Evolutionary conservation across 2,797 vertebrate species (phyloP).

Genomic region (Lycodopsis pacificus): DNA sequence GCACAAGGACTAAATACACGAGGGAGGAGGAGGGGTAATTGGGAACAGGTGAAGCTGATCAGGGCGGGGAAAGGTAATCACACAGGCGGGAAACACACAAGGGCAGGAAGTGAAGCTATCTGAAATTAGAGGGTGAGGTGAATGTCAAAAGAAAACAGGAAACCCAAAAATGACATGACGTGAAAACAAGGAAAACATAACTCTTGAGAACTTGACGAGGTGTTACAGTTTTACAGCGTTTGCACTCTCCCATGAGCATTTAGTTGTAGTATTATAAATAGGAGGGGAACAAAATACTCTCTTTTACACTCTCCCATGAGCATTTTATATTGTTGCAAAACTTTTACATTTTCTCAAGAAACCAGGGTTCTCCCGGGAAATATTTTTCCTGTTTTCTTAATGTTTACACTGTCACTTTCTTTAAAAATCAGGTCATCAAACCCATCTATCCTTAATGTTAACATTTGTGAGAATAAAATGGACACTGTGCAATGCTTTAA

Average conservation of each 20-base stretch:
- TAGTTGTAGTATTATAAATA: background rate
- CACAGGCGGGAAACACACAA: background rate
- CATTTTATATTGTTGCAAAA: background rate
- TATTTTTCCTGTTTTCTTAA: background rate
- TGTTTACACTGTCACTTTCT: slow-evolving; percentile 5
- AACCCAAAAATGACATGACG: background rate
- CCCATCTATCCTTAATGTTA: background rate
- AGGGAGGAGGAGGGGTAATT: too few species aligned
- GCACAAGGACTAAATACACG: too few species aligned
- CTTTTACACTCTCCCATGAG: background rate
- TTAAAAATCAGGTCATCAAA: background rate
- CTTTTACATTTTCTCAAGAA: background rate
- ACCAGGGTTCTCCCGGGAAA: background rate
- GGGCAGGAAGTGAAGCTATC: background rate
- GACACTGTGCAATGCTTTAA: background rate
- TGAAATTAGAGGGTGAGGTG: background rate
- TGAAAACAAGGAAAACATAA: too few species aligned
- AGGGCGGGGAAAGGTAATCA: too few species aligned
- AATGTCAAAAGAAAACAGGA: background rate
- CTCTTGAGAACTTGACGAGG: too few species aligned
- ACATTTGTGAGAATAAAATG: background rate
- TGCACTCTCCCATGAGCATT: slow-evolving; percentile 8
- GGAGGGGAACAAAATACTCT: background rate
- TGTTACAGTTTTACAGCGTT: background rate
- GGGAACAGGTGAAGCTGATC: too few species aligned